Base-by-base conservation (phyloP, 2,888 invertebrate species). In the Marronus borbonicus region DNA sequence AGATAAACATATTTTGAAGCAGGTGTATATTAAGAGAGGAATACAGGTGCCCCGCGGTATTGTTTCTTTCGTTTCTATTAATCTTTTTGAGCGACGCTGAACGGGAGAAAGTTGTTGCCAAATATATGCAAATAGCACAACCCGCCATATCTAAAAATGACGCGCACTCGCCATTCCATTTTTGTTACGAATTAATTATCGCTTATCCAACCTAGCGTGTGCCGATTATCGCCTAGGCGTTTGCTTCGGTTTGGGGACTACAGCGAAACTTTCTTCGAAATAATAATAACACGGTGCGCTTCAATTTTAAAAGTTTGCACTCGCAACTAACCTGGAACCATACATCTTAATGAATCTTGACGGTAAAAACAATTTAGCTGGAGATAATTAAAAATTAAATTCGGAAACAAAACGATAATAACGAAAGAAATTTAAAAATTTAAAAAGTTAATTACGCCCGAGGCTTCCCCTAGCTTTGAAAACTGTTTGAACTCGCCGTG, bases 171-270 rank as follows among this genome's bases (percentile, higher is more conserved):
- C 24, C 31, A 28, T 31, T 62, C 62, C 24, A 24, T 31, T 62
- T 62, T 12, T 12, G 31, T 62, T 28, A 14, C 31, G 24, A 62
- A 62, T 28, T 62, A 28, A 14, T 62, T 62, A 62, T 62, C 62
- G 31, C 31, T 62, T 31, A 1, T 12, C n/a, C 20, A 24, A 20
- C 17, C 24, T 49, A 28, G 24, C 49, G 49, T 49, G 24, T 66
- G 3, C 28, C 49, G 24, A 17, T 49, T 66, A 66, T 66, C 66
- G 66, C 66, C 20, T 44, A 66, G 17, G 49, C 17, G 24, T 66
- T 66, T 66, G 66, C 20, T 44, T 66, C 20, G 20, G 5, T 31
- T 66, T 66, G 17, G 24, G 44, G 1, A 49, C 44, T 66, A 66
- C 10, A 20, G 8, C 44, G 44, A 58, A 58, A 55, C 55, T 55